Conservation (phyloP, 2,888 invertebrate genomes). For the Phorcus lineatus region DNA sequence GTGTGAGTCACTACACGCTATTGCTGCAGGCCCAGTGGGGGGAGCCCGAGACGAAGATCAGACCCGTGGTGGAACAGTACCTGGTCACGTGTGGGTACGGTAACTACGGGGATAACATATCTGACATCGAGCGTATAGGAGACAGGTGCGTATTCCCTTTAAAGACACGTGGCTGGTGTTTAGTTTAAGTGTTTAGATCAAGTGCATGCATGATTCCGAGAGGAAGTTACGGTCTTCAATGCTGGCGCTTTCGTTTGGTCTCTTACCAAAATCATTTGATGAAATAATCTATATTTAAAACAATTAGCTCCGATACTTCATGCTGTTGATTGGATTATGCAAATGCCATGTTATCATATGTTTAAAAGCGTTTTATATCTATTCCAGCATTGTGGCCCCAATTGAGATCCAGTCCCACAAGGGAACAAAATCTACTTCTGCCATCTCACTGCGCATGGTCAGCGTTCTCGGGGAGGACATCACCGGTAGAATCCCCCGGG, state of each 20-base stretch:
- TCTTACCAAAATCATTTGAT: no score
- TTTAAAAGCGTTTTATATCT: background rate
- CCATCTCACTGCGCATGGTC: background rate
- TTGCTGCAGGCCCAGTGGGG: background rate
- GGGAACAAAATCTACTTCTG: background rate
- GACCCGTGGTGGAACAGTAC: background rate
- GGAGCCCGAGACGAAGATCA: background rate
- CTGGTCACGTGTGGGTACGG: background rate
- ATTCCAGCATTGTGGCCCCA: background rate
- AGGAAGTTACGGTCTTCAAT: no score
- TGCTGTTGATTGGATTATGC: no score
- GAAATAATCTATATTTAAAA: no score
- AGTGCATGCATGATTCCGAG: no score
- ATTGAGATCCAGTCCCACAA: background rate
- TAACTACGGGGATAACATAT: background rate
- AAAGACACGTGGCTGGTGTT: no score
- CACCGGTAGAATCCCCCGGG: background rate
- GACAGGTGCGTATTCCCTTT: background rate
- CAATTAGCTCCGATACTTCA: no score
- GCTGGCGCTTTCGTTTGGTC: no score
- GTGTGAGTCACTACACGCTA: background rate
- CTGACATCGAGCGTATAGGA: background rate
- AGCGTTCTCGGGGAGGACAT: background rate
- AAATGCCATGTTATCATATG: background rate
- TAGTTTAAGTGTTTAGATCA: no score